A percentile compares a stretch with the other conserved stretches of the same genome.
These are phyloP conservation scores for Ceyx melanurus DNA, from an alignment of 2,113 vertebrate species.

Conservation along the genomic window DNA sequence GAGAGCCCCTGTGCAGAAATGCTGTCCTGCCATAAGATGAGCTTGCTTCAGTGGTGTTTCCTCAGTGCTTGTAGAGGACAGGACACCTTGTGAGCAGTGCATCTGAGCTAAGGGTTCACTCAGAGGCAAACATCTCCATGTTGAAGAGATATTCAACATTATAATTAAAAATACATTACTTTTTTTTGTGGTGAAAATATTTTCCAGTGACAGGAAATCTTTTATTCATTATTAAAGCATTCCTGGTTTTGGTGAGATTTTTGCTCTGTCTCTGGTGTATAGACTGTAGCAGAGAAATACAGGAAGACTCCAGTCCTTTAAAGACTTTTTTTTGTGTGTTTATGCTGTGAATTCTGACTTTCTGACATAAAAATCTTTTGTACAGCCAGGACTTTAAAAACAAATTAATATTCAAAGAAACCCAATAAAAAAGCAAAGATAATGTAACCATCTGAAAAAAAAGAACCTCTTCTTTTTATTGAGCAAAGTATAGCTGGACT, in stretches of 20 bases:
- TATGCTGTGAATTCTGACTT: background rate
- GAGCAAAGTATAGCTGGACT: background rate
- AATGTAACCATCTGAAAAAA: background rate
- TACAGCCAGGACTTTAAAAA: background rate
- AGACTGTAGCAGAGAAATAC: background rate
- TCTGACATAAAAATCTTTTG: background rate
- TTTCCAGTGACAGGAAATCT: background rate
- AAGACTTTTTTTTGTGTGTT: background rate
- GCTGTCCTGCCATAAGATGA: background rate
- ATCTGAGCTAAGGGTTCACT: background rate
- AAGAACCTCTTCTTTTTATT: background rate
- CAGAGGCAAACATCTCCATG: background rate
- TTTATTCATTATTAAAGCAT: conserved; percentile 29
- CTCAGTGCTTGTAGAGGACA: background rate
- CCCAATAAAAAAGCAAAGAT: background rate
- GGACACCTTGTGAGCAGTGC: background rate
- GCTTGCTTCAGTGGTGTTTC: background rate
- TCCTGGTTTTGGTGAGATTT: conserved; percentile 23
- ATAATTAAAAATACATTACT: background rate
- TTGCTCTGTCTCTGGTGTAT: conserved; percentile 10
- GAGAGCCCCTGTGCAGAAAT: background rate
- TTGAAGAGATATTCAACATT: background rate
- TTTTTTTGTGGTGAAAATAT: conserved; percentile 5
- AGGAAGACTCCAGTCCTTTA: background rate
- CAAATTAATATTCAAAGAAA: background rate